Conservation (phyloP, 2,113 vertebrate genomes). For the Scophthalmus maximus region DNA sequence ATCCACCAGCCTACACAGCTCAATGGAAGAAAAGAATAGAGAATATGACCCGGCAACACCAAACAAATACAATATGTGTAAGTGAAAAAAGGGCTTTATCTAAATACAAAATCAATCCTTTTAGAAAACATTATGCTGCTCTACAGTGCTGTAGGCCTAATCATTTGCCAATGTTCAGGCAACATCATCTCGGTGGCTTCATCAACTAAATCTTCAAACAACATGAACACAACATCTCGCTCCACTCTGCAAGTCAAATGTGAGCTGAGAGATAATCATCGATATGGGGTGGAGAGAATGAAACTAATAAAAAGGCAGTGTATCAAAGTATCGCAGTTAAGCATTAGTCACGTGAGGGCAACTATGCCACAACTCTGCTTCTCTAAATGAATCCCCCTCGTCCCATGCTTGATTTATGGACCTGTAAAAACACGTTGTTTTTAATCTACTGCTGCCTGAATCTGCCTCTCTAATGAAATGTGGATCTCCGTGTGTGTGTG, state of each 20-base stretch:
- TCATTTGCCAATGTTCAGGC: too few species aligned
- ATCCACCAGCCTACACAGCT: not conserved
- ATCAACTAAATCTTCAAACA: slow-evolving; percentile 50
- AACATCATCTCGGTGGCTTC: slow-evolving; percentile 29
- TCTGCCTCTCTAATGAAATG: slow-evolving; percentile 78
- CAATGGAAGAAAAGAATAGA: slow-evolving; percentile 42
- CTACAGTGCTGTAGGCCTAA: slow-evolving; percentile 39
- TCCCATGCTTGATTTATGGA: slow-evolving; percentile 83
- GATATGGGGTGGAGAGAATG: slow-evolving; percentile 69
- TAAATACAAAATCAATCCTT: slow-evolving; percentile 48
- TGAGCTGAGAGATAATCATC: slow-evolving; percentile 67
- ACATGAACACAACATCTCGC: slow-evolving; percentile 61
- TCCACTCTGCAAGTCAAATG: slow-evolving; percentile 72
- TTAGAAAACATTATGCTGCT: slow-evolving; percentile 35
- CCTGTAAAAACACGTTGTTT: slow-evolving; percentile 85
- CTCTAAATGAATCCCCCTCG: slow-evolving; percentile 82
- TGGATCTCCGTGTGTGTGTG: slow-evolving; percentile 59
- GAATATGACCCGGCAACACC: slow-evolving; percentile 29
- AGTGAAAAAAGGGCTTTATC: slow-evolving; percentile 43
- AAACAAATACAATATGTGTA: slow-evolving; percentile 11
- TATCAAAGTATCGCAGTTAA: slow-evolving; percentile 74
- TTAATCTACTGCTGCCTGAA: slow-evolving; percentile 84
- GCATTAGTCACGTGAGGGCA: slow-evolving; percentile 76
- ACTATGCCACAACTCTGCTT: slow-evolving; percentile 71
- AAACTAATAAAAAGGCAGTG: slow-evolving; percentile 80